phyloP scores from a whole-genome alignment of 2,113 vertebrate genomes.

The Paralichthys olivaceus region DNA sequence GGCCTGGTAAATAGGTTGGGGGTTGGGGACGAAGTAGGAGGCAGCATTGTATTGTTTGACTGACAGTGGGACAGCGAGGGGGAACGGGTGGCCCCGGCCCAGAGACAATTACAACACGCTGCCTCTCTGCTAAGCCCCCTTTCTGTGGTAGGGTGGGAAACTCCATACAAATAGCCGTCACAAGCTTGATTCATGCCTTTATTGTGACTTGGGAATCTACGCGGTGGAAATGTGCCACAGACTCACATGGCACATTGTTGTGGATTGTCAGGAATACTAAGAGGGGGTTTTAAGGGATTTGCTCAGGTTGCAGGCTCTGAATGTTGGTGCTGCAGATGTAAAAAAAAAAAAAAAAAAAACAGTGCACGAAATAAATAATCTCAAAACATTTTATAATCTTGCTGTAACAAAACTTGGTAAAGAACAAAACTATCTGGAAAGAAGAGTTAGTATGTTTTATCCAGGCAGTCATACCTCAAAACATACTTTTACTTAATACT shows the following conservation, averaged over 20 bases:
- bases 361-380: background rate
- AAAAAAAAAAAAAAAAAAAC: no score
- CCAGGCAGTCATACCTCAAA: no score
- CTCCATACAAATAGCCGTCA: constrained; percentile 50
- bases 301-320: background rate
- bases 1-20: constrained; percentile 65
- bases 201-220: constrained; percentile 55
- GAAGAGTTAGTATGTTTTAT: no score
- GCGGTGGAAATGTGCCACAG: constrained; percentile 16
- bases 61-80: constrained; percentile 69
- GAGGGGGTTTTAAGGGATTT: background rate
- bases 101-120: constrained; percentile 65
- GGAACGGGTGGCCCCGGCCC: constrained; percentile 60
- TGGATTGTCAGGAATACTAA: background rate
- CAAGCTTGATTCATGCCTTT: constrained; percentile 47
- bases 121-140: constrained; percentile 52
- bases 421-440: no score
- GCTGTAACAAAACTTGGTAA: no score
- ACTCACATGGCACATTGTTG: constrained; percentile 29
- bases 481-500: no score
- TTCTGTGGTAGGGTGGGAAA: constrained; percentile 60
- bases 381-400: no score
- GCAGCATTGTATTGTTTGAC: constrained; percentile 66
- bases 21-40: constrained; percentile 36
- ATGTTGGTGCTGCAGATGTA: background rate